Conservation (phyloP, 2,888 invertebrate species). For the Conistra vaccinii region DNA sequence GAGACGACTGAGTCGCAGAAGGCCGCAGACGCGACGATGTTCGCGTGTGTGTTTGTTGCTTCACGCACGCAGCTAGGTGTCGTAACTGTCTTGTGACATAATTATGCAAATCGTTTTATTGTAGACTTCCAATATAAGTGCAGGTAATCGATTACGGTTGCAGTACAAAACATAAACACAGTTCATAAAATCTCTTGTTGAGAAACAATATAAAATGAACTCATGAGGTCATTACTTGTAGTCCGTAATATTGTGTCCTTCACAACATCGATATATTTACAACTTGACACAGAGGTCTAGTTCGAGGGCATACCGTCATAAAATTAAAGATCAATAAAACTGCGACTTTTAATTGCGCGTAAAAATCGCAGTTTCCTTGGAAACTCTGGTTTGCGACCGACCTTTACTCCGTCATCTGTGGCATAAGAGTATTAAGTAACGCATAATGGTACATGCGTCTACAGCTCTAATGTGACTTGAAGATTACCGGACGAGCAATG, state of each 20-base stretch:
- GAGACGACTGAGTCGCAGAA: conserved; percentile 56
- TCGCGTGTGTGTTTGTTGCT: conserved; percentile 39
- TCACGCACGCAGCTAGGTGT: conserved; percentile 38
- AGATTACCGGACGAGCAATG: conserved; percentile 45
- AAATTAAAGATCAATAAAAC: conserved; percentile 22
- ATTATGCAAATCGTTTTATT: conserved; percentile 46
- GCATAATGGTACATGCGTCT: conserved; percentile 21
- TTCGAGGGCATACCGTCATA: conserved; percentile 10
- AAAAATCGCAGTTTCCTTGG: conserved; percentile 30
- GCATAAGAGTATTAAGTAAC: conserved; percentile 58
- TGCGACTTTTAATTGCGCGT: conserved; percentile 23
- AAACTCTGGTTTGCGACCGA: conserved; percentile 30
- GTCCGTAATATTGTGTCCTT: neutral
- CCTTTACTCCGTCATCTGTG: conserved; percentile 54
- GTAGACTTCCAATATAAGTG: conserved; percentile 2
- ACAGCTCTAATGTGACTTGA: conserved; percentile 26
- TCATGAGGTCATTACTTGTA: neutral
- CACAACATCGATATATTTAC: neutral
- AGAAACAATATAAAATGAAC: conserved; percentile 20
- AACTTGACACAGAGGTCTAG: conserved; percentile 14
- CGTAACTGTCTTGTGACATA: conserved; percentile 51
- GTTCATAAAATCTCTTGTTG: conserved; percentile 15
- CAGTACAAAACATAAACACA: neutral
- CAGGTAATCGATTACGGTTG: conserved; percentile 17
- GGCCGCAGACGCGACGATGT: conserved; percentile 34